A percentile compares a stretch with the other conserved stretches of the same genome.
Conservation (phyloP, 2,888 invertebrate genomes). For the Norana najaformis region DNA sequence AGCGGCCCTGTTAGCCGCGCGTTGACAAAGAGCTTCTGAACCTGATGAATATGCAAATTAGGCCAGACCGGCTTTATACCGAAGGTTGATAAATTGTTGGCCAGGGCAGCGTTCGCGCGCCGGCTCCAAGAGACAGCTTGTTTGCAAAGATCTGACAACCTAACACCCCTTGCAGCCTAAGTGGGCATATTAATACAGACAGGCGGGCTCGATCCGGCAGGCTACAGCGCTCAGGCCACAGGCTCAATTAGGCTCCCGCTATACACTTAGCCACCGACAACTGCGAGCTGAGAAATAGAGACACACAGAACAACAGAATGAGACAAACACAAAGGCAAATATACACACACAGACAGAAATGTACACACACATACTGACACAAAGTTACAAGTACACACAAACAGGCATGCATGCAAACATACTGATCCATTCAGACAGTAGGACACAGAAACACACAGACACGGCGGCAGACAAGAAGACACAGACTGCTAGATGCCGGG, state of each 20-base stretch:
- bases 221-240: not conserved
- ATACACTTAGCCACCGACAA: conserved; percentile 13
- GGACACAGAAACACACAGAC: not conserved
- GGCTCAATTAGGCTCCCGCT: conserved; percentile 6
- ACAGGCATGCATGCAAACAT: not conserved
- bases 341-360: not conserved
- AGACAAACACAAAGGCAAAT: not conserved
- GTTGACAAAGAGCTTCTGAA: conserved; percentile 7
- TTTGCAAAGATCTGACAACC: conserved; percentile 13
- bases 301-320: not conserved
- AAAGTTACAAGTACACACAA: no score
- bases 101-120: not conserved
- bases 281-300: not conserved
- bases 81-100: conserved; percentile 13
- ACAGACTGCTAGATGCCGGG: no score
- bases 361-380: not conserved
- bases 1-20: conserved; percentile 5
- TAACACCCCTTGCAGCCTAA: conserved; percentile 13
- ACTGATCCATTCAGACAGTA: not conserved
- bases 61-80: not conserved
- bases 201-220: conserved; percentile 13
- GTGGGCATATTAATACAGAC: conserved; percentile 13
- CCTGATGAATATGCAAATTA: conserved; percentile 13
- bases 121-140: not conserved
- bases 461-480: no score